Base-by-base conservation (phyloP, 1,140 invertebrate species). In the Drosophila sulfurigaster region DNA sequence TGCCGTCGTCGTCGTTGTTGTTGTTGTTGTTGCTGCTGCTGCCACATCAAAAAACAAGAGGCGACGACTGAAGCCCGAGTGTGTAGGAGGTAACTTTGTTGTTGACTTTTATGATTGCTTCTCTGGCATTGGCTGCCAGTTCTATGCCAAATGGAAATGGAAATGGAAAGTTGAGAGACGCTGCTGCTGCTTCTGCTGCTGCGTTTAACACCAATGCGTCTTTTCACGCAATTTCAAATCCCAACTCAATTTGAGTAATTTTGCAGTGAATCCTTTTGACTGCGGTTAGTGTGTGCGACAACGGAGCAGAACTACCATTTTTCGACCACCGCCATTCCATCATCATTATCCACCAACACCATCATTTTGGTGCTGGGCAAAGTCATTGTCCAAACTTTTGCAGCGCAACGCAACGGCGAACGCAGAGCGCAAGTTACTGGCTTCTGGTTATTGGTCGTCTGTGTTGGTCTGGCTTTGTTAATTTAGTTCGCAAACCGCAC, bases 231-330 rank as follows among this genome's bases (percentile, higher is more conserved):
- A 89, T 89, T 89, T 89, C 78, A 89, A 88, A 88, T 88, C 83
- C 83, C 83, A 88, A 88, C 83, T 88, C 83, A 89, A 88, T 88
- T 88, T 88, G 83, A 89, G 83, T 89, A 88, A 88, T 88, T 88
- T 89, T 83, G 78, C 78, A 83, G 66, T 68, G 83, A 88, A 88
- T 88, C 83, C 83, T 88, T 88, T 88, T 75, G 78, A 71, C 75
- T 82, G 80, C 64, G 83, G 79, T 80, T 75, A 51, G 48, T 46
- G 48, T 46, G 56, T 38, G 56, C 15, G 49, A 63, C 48, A 63
- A 32, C 45, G 11, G 10, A 8, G 16, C 46, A 5, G 5, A 58
- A 15, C 49, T 28, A 7, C 49, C 16, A 7, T 11, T n/a, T 11
- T 20, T 35, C 43, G n/a, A 20, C 25, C 10, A 59, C 45, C 30